Evolutionary conservation across 2,113 vertebrate species (phyloP), one percentile per base, ranked within the genome.

Genomic region (Hiodon alosoides): DNA sequence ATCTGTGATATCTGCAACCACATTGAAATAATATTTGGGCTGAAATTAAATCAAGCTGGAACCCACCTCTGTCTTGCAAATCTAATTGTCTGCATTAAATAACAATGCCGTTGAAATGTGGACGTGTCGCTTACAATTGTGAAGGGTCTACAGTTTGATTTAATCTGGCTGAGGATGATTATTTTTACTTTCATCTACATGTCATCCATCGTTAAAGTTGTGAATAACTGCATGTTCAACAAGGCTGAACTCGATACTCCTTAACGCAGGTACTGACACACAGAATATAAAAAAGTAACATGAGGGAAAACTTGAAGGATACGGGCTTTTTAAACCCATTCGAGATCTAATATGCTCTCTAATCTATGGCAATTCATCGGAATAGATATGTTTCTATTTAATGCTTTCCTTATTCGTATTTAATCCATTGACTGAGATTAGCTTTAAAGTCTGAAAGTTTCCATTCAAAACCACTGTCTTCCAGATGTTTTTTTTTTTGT

Each of bases 191-290:
- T 55, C 11, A 48, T 68, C 14, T 69, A 50, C n/a, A 5, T 67
- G 8, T 54, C 66, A 52, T 57, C 47, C 58, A 46, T 69, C 50
- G 60, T 11, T 72, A 4, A 72, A 57, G 17, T 16, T 62, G 59
- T 69, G 48, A 74, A 67, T 75, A 76, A 70, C 67, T 76, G 67
- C 75, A 71, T 76, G 75, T 65, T 65, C 17, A 64, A 50, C 58
- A 54, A 60, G 75, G 67, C 60, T 71, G 69, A n/a, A 52, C 16
- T 69, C 67, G 54, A 46, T 70, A 7, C 53, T 70, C 11, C 4
- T 70, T 16, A 53, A n/a, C 7, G 53, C 0, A 57, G 50, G 67
- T 50, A 68, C 47, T 75, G 53, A 75, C 73, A 75, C 17, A 57
- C 58, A 14, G 58, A 9, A 11, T 9, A 59, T 11, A 4, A 9